A percentile compares a stretch with the other conserved stretches of the same genome.
Evolutionary conservation across 2,113 vertebrate species (phyloP).

Genomic region (Orycteropus afer): DNA sequence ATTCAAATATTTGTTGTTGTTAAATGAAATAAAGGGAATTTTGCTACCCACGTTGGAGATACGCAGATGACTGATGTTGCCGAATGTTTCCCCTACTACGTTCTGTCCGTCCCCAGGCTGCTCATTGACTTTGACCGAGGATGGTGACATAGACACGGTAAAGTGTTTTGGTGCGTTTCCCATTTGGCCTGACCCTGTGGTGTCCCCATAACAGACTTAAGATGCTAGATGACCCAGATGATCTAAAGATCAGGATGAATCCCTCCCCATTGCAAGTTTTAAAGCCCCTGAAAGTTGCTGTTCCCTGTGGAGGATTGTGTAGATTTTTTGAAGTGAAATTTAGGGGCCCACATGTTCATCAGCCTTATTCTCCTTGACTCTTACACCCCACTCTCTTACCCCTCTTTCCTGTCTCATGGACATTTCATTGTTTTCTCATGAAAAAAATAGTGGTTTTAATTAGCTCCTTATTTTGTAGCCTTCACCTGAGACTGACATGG

Average conservation of each 20-base stretch:
- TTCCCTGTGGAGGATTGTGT: background rate
- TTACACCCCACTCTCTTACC: background rate
- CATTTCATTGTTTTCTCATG: slow-evolving; percentile 37
- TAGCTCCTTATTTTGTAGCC: slow-evolving; percentile 36
- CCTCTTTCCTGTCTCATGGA: background rate
- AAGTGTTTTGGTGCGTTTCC: slow-evolving; percentile 61
- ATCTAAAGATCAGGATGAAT: slow-evolving; percentile 18
- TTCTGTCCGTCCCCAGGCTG: slow-evolving; percentile 30
- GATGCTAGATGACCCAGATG: slow-evolving; percentile 33
- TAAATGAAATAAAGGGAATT: slow-evolving; percentile 58
- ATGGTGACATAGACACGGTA: slow-evolving; percentile 27
- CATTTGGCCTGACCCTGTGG: slow-evolving; percentile 47
- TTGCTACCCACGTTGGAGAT: slow-evolving; percentile 15
- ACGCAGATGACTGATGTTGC: slow-evolving; percentile 34
- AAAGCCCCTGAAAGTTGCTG: background rate
- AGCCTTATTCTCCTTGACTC: slow-evolving; percentile 23
- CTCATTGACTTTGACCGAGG: slow-evolving; percentile 54
- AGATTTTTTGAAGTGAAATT: slow-evolving; percentile 42
- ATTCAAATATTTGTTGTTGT: slow-evolving; percentile 59
- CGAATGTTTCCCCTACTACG: background rate
- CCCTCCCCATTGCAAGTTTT: background rate
- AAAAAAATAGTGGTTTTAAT: background rate
- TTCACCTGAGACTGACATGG: background rate
- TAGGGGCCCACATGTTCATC: background rate
- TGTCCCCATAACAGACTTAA: slow-evolving; percentile 1